phyloP scores from a whole-genome alignment of 2,888 invertebrate species.

The Lysandra coridon region DNA sequence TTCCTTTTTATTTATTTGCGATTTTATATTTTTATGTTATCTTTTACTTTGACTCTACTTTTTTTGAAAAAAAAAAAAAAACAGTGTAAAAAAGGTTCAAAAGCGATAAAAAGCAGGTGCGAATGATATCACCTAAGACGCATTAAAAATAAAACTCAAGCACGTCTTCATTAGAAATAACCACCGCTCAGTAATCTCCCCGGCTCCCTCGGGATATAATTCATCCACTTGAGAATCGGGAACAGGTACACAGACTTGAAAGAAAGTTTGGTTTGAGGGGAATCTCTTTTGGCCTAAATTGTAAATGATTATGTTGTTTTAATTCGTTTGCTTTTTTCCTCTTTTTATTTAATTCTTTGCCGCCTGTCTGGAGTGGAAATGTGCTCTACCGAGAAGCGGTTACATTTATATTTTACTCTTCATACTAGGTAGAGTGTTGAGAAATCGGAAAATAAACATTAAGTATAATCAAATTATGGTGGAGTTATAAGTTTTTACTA shows the following conservation, averaged over 20 bases:
- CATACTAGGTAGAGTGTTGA: neutral
- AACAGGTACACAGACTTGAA: constrained; percentile 76
- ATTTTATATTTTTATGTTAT: constrained; percentile 50
- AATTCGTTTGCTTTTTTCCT: constrained; percentile 75
- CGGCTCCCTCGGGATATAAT: constrained; percentile 73
- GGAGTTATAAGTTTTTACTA: neutral
- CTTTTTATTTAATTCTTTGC: constrained; percentile 68
- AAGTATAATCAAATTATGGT: neutral
- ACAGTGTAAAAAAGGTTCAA: constrained; percentile 30
- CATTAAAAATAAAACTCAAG: constrained; percentile 69
- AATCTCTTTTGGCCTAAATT: constrained; percentile 70
- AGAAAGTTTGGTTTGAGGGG: constrained; percentile 78
- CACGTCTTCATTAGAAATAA: constrained; percentile 74
- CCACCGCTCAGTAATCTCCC: constrained; percentile 62
- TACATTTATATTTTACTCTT: neutral
- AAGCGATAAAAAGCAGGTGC: constrained; percentile 57
- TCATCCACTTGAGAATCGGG: constrained; percentile 78
- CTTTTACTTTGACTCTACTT: constrained; percentile 39
- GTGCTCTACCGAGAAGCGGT: constrained; percentile 36
- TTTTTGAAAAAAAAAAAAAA: constrained; percentile 27
- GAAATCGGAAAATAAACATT: neutral
- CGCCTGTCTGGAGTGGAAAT: constrained; percentile 75
- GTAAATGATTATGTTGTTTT: constrained; percentile 79
- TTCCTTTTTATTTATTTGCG: constrained; percentile 74
- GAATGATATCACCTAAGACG: constrained; percentile 61